Evolutionary conservation across 2,113 vertebrate genomes (phyloP), one percentile per base, ranked within the genome.

Genomic region (Stigmatopora nigra): DNA sequence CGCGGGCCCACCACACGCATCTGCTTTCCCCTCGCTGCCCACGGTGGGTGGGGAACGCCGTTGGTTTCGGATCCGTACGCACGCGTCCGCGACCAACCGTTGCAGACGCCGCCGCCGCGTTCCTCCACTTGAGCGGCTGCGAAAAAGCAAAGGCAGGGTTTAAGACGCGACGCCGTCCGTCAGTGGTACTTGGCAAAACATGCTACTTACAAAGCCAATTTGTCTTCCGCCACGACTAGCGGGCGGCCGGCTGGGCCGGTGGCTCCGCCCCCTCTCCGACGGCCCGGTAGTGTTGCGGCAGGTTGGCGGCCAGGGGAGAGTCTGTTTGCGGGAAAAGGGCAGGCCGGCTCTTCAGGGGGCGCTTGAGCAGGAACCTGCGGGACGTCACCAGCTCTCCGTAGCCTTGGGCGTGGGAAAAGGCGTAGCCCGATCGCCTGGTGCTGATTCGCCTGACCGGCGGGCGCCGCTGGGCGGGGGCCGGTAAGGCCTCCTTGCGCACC

Each of bases 321-420:
- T 86, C 83, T 0, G 71, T 64, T 14, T 67, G 61, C 3, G 41
- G 3, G 62, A 88, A 88, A n/a, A 87, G 67, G 0, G 3, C 3
- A 0, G 57, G 49, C 0, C 84, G 83, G 64, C 7, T 79, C 72
- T 69, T 90, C 22, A 69, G 7, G 1, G 85, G 82, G 0, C 74
- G 67, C 9, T 75, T 87, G 57, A 87, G 73, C 71, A 91, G 71
- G 79, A 89, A 90, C 68, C 86, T 88, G 1, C 90, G 88, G 0
- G 97, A 98, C n/a, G 92, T 97, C 53, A 98, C 93, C 82, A 98
- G 93, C 5, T 92, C 89, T 1, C 96, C 96, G 3, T 93, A 98
- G 64, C 96, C 97, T 0, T 92, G 86, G 36, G 92, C 78, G 67
- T 98, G 97, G n/a, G 97, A 93, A 87, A 99, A 98, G 16, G 96